Evolutionary conservation across 2,113 vertebrate genomes (phyloP), one percentile per base, ranked within the genome.

Genomic region (Stegastes partitus): DNA sequence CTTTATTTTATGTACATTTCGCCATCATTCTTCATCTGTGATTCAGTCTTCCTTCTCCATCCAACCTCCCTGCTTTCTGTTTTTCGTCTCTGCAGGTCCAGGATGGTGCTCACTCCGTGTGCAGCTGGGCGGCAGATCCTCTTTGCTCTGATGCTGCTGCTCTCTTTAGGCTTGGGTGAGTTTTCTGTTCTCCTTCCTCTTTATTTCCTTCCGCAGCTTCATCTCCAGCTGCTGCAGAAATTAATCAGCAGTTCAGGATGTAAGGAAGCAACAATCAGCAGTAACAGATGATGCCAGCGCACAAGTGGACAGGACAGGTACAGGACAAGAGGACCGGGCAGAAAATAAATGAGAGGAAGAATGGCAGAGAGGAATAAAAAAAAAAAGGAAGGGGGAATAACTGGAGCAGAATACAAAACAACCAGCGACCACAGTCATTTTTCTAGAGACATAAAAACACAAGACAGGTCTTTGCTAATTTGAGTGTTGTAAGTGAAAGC

Each of bases 81-180:
- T 58, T n/a, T 57, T 37, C 47, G 34, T 78, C 67, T 75, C 67
- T 83, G 59, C 83, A 93, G 91, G 82, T 88, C 61, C 67, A 92
- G 64, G 69, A 93, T 93, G 93, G 83, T 5, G 68, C 73, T 78
- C 53, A 7, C 45, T 77, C 49, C 0, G 58, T 70, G 76, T 86
- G 79, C 72, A 74, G 79, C 79, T 62, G 85, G 61, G 61, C 58
- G 9, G 54, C 83, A 78, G 68, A 59, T 87, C 83, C 51, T 82
- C 59, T 76, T 83, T 26, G 39, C 79, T 73, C 62, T 88, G 58
- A 66, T 85, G 51, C 70, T 93, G 75, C 71, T 89, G 71, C 69
- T 92, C 66, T 86, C 28, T 74, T 83, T 78, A 74, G 77, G 68
- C 57, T 72, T 25, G 6, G 91, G 93, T 93, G 76, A 92, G 93